Evolutionary conservation across 2,113 vertebrate species (phyloP).

Genomic region (Rhizomys pruinosus): DNA sequence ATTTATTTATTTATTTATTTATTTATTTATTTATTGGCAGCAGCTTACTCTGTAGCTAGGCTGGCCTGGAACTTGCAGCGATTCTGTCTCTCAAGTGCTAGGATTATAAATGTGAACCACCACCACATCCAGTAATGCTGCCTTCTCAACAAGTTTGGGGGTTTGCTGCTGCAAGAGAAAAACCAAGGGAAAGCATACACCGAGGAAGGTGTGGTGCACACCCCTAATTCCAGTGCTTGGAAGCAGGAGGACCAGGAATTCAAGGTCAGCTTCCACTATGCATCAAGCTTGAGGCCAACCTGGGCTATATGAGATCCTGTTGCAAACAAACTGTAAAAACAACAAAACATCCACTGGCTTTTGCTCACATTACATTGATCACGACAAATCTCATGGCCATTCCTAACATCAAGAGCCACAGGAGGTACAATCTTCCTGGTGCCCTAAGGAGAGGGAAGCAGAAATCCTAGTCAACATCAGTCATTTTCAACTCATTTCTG

Average conservation of each 20-base stretch:
- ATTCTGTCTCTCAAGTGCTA: too few species aligned
- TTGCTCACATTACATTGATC: not conserved
- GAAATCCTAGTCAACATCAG: slow-evolving; percentile 39
- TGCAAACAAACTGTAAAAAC: not conserved
- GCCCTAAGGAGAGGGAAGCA: slow-evolving; percentile 51
- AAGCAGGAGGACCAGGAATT: not conserved
- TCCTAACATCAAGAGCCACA: not conserved
- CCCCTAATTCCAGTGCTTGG: not conserved
- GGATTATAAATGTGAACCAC: not conserved
- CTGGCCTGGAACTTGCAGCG: not conserved
- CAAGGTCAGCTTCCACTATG: not conserved
- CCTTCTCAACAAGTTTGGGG: not conserved
- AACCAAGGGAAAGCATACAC: not conserved
- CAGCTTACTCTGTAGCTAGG: not conserved
- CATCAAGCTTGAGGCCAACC: not conserved
- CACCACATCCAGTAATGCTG: not conserved
- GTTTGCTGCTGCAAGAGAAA: not conserved
- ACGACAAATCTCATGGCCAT: slow-evolving; percentile 9
- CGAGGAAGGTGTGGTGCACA: not conserved
- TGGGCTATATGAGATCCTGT: not conserved
- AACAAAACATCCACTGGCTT: not conserved
- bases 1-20: too few species aligned
- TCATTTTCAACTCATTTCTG: not conserved
- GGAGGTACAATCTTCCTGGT: not conserved
- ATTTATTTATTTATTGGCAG: not conserved